Base-by-base conservation (phyloP, 1,140 invertebrate species). In the Eufriesea mexicana region DNA sequence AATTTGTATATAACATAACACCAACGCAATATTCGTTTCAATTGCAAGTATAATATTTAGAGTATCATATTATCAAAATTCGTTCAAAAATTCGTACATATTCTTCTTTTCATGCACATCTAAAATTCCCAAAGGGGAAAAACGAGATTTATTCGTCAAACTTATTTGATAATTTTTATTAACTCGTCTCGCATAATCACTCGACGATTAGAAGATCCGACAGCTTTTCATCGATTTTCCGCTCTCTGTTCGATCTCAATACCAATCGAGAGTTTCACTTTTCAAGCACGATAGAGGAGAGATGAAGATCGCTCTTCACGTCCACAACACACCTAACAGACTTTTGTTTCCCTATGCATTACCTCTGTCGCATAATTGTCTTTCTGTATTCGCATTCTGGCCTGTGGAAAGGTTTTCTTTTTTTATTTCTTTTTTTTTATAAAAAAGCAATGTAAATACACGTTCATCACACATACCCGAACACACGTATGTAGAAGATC, bases 351-450 rank as follows among this genome's bases (percentile, higher is more conserved):
- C 66, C 75, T 77, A 61, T 64, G 68, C 78, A 66, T 78, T 70
- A 71, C 82, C 55, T 88, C 70, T 81, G 84, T 88, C 84, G 86
- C 84, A 74, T 81, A 88, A 87, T 73, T 66, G 71, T 81, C 79
- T 71, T 87, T 74, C 68, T 25, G 35, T 67, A 59, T 42, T 73
- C 74, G 83, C 70, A 83, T 62, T 57, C 51, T 28, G 54, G 61
- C 51, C 70, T 45, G 28, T 51, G 47, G 55, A 84, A 71, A 75
- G 10, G 67, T 72, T 81, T 80, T 70, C 20, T 35, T 16, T 20
- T 55, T 35, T 35, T 35, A 2, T 35, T 35, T 35, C 4, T 35
- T 35, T 35, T 35, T 35, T 35, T 2, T 35, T 42, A 42, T 18
- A 66, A 6, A 5, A 42, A 5, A 67, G 5, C 45, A 42, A 47